phyloP scores from a whole-genome alignment of 2,888 invertebrate species.

The Lasius platythorax region DNA sequence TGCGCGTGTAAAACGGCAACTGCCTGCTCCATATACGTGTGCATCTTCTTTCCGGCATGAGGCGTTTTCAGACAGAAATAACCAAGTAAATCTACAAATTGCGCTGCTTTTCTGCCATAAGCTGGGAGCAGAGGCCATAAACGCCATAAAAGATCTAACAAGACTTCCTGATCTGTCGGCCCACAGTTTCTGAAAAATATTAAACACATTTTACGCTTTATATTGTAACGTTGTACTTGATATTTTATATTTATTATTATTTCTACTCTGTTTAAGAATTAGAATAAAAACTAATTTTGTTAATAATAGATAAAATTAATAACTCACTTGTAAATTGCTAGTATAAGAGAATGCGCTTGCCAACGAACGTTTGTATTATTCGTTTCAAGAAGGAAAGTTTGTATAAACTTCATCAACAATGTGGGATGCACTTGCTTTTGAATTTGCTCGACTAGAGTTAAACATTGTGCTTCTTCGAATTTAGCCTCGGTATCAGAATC shows the following conservation, averaged over 20 bases:
- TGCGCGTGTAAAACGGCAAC: slow-evolving; percentile 95
- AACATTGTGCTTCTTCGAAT: slow-evolving; percentile 90
- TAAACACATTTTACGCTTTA: neutral
- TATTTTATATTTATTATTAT: slow-evolving; percentile 8
- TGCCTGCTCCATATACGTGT: slow-evolving; percentile 94
- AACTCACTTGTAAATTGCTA: slow-evolving; percentile 92
- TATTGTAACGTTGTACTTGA: neutral
- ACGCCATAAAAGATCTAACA: slow-evolving; percentile 95
- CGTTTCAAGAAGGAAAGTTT: slow-evolving; percentile 96
- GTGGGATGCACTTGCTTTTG: slow-evolving; percentile 88
- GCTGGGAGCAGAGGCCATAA: slow-evolving; percentile 96
- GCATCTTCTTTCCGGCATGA: slow-evolving; percentile 90
- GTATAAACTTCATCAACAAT: slow-evolving; percentile 90
- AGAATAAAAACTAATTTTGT: neutral
- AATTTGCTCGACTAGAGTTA: slow-evolving; percentile 90
- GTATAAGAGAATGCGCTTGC: slow-evolving; percentile 96
- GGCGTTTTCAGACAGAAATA: slow-evolving; percentile 96
- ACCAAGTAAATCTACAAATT: slow-evolving; percentile 98
- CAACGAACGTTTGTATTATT: slow-evolving; percentile 97
- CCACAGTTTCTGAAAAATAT: slow-evolving; percentile 90
- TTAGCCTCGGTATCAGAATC: slow-evolving; percentile 89
- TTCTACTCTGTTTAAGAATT: neutral
- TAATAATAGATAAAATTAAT: slow-evolving; percentile 20
- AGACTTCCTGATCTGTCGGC: slow-evolving; percentile 91
- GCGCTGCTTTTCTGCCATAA: slow-evolving; percentile 97